These are phyloP conservation scores for Micrasema longulum DNA, from an alignment of 1,140 invertebrate genomes.

Conservation along the genomic window DNA sequence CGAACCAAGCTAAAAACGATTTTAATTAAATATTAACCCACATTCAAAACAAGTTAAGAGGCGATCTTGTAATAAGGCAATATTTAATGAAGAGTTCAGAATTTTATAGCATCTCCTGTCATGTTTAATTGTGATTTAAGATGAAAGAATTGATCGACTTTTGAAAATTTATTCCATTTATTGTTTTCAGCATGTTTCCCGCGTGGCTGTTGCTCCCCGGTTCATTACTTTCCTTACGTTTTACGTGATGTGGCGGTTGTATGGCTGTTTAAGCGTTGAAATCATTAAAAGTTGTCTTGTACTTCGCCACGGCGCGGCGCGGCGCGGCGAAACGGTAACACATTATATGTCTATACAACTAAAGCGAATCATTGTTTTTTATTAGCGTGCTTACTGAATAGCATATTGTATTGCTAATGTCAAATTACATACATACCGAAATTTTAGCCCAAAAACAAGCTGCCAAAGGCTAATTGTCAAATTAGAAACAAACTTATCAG, in stretches of 20 bases:
- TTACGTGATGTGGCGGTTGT: conserved; percentile 31
- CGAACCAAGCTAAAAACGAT: no score
- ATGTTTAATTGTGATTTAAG: conserved; percentile 34
- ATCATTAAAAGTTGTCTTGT: neutral
- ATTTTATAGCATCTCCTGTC: conserved; percentile 6
- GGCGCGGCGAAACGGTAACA: conserved; percentile 45
- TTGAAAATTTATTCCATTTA: conserved; percentile 10
- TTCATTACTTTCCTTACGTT: conserved; percentile 17
- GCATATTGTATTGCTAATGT: no score
- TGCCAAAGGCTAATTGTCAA: no score
- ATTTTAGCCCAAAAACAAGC: no score
- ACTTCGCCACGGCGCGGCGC: neutral
- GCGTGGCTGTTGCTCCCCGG: neutral
- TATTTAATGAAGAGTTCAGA: neutral
- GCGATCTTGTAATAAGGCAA: neutral
- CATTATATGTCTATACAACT: no score
- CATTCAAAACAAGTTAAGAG: neutral
- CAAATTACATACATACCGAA: no score
- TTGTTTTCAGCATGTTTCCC: neutral
- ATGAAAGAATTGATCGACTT: conserved; percentile 7
- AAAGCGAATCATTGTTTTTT: no score
- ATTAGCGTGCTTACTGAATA: no score
- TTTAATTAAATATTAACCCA: neutral
- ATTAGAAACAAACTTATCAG: no score
- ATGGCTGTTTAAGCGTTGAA: conserved; percentile 38